Percentiles rank a stretch among this genome's conserved stretches.
phyloP scores from a whole-genome alignment of 2,113 vertebrate genomes.

The Himantopus leucocephalus region DNA sequence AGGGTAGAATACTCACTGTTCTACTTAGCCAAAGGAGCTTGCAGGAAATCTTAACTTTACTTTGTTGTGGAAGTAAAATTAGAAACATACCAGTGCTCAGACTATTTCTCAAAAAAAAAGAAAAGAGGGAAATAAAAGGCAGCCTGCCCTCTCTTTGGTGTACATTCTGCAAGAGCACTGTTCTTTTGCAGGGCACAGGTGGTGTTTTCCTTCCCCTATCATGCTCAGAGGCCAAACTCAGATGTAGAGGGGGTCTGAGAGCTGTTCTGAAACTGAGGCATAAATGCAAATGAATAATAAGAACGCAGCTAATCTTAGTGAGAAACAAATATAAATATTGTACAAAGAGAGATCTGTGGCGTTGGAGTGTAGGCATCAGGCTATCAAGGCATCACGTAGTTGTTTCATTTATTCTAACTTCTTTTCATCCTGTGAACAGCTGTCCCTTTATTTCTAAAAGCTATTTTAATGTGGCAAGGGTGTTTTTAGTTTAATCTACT shows the following conservation, averaged over 20 bases:
- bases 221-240: not conserved
- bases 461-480: not conserved
- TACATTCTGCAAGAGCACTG: not conserved
- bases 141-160: not conserved
- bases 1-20: not conserved
- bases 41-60: not conserved
- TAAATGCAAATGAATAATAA: not conserved
- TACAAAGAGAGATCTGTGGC: not conserved
- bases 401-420: not conserved
- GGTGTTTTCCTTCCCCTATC: not conserved
- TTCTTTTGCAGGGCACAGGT: not conserved
- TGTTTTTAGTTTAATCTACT: conserved; percentile 16
- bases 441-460: conserved; percentile 12
- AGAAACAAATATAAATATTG: conserved; percentile 43
- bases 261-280: not conserved
- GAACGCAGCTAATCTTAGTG: conserved; percentile 8
- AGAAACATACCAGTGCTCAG: not conserved
- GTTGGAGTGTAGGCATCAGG: not conserved
- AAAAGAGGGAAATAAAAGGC: too few species aligned
- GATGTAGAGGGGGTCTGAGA: not conserved
- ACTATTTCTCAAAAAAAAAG: not conserved
- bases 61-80: not conserved
- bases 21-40: not conserved
- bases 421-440: conserved; percentile 8
- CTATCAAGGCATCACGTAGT: not conserved